Evolutionary conservation across 2,113 vertebrate genomes (phyloP), one percentile per base, ranked within the genome.

Genomic region (Pyrgilauda ruficollis): DNA sequence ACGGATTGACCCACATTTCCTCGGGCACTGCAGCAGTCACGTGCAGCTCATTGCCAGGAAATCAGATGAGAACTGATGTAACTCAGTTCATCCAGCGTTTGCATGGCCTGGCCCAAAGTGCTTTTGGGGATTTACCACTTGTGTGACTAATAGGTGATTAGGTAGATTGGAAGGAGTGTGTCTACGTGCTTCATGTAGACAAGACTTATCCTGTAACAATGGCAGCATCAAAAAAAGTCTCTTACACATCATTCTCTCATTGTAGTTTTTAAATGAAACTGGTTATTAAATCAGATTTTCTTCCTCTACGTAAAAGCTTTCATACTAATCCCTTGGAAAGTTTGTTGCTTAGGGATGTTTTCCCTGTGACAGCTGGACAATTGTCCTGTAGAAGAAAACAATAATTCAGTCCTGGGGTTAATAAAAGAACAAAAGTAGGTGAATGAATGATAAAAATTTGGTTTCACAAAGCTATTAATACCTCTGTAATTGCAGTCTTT

Each of bases 1-100:
- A 9, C 33, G 47, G 21, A n/a, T 33, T 94, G 93, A 97, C 90
- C 96, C 92, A 95, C 95, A 94, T 97, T 94, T 92, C 93, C 72
- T 64, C 39, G 3, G 93, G 82, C 92, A 72, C 28, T 39, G 89
- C 80, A 46, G 75, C 56, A 6, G n/a, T 80, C 97, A 91, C 49
- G 49, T 95, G 95, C 78, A 3, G 50, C 85, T 88, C 95, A 11
- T 8, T 44, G 90, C 88, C 69, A 44, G 93, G 79, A 93, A 84
- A 41, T 92, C 87, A 53, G 85, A 59, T 50, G 92, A 78, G 90
- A 84, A 90, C 92, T 81, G 90, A 68, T 89, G 90, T 22, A 78
- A 89, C 84, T 96, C 13, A 56, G 44, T 86, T 94, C 94, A 79
- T 24, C 64, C 68, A n/a, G 63, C 35, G 0, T 59, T 75, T 55